phyloP scores from a whole-genome alignment of 2,888 invertebrate species.

The Orchesella flavescens region DNA sequence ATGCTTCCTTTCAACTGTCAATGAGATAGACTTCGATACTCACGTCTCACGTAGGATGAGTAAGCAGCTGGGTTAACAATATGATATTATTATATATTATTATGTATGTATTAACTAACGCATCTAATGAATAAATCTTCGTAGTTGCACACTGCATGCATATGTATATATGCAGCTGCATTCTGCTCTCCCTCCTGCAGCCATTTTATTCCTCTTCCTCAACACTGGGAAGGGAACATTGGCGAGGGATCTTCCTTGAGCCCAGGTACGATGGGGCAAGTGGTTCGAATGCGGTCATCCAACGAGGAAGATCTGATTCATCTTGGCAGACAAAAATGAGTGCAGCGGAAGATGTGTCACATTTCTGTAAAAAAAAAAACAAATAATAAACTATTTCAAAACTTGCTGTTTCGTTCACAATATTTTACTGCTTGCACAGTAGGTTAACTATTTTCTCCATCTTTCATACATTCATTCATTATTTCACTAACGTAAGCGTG shows the following conservation, averaged over 20 bases:
- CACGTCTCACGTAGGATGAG: slow-evolving; percentile 12
- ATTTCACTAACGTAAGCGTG: not conserved
- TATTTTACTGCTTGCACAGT: not conserved
- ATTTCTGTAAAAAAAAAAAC: slow-evolving; percentile 66
- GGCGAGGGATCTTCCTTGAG: slow-evolving; percentile 68
- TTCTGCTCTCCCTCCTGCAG: not conserved
- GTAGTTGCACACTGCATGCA: not conserved
- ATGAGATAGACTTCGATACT: slow-evolving; percentile 39
- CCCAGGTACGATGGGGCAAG: slow-evolving; percentile 53
- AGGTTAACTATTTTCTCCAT: not conserved
- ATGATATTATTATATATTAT: slow-evolving; percentile 7
- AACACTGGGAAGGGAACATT: slow-evolving; percentile 70
- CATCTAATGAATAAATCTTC: slow-evolving; percentile 10
- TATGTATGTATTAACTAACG: slow-evolving; percentile 12
- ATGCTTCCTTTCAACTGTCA: slow-evolving; percentile 36
- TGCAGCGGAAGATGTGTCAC: slow-evolving; percentile 71
- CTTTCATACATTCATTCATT: not conserved
- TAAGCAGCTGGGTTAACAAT: slow-evolving; percentile 21
- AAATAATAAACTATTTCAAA: slow-evolving; percentile 11
- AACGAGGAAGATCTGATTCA: slow-evolving; percentile 66
- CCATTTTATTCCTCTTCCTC: slow-evolving; percentile 68
- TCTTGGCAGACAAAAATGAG: slow-evolving; percentile 70
- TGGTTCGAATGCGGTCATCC: slow-evolving; percentile 68
- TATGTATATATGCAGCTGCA: not conserved
- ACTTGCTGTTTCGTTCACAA: not conserved